phyloP scores from a whole-genome alignment of 2,888 invertebrate species.

The Lagria hirta region DNA sequence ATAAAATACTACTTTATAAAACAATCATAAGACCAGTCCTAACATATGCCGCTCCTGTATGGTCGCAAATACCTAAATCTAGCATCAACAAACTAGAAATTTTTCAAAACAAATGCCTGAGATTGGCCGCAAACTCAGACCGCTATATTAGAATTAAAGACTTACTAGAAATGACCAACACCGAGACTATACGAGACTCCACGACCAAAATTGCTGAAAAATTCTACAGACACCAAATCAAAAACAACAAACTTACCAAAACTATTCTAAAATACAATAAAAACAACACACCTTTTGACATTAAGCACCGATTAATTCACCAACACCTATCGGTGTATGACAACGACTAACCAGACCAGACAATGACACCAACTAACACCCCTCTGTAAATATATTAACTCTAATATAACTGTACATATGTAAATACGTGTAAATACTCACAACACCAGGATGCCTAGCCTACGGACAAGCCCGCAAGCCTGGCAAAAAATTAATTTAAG shows the following conservation, averaged over 20 bases:
- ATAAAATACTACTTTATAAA: constrained; percentile 12
- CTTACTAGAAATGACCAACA: too few species aligned
- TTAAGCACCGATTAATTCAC: too few species aligned
- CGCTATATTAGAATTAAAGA: neutral
- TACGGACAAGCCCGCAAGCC: too few species aligned
- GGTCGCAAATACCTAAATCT: neutral
- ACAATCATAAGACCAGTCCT: constrained; percentile 1
- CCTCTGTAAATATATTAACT: too few species aligned
- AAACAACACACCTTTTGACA: neutral
- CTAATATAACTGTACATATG: too few species aligned
- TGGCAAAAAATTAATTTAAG: too few species aligned
- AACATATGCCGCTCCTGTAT: neutral
- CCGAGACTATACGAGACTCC: neutral
- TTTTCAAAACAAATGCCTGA: neutral
- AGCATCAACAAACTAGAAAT: neutral
- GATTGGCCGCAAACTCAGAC: constrained; percentile 1
- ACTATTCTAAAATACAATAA: neutral
- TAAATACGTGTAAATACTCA: too few species aligned
- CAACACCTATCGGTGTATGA: too few species aligned
- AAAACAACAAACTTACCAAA: neutral
- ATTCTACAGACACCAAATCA: neutral
- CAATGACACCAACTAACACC: too few species aligned
- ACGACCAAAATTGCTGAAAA: neutral
- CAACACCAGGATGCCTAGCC: too few species aligned
- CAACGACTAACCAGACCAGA: too few species aligned